Conservation (phyloP, 2,797 vertebrate species). For the Neostethus bicornis region DNA sequence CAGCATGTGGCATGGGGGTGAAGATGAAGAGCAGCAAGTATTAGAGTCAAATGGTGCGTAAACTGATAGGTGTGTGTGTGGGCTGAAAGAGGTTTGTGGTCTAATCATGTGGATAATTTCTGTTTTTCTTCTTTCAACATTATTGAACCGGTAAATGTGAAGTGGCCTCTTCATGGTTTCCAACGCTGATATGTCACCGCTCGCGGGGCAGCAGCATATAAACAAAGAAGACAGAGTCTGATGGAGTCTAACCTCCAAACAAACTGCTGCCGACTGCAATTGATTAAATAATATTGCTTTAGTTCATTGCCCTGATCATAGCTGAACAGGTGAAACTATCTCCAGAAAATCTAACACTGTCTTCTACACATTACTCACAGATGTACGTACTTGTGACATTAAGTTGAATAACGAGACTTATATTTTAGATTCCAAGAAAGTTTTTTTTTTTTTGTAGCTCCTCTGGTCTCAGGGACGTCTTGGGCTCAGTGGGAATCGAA, state of each 20-base stretch:
- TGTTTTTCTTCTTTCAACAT: conserved; percentile 7
- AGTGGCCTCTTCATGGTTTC: neutral
- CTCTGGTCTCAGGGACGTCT: no score
- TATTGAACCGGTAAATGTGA: neutral
- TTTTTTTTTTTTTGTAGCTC: no score
- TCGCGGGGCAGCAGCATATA: neutral
- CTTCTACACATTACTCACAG: no score
- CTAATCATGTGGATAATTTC: conserved; percentile 23
- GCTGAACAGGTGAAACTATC: no score
- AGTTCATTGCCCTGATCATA: no score
- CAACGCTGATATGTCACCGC: neutral
- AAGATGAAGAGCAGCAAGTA: neutral
- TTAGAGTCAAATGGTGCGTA: conserved; percentile 52
- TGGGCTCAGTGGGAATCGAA: no score
- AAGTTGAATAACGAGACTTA: no score
- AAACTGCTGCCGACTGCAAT: neutral
- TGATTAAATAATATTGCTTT: no score
- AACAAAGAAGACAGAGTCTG: neutral
- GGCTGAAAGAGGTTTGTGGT: neutral
- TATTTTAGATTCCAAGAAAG: no score
- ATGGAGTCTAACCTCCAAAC: neutral
- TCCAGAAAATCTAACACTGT: no score
- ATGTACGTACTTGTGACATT: no score
- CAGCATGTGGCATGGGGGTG: neutral
- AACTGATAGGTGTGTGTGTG: conserved; percentile 15